These are phyloP conservation scores for Tragulus kanchil DNA, from an alignment of 2,113 vertebrate species.

Conservation along the genomic window DNA sequence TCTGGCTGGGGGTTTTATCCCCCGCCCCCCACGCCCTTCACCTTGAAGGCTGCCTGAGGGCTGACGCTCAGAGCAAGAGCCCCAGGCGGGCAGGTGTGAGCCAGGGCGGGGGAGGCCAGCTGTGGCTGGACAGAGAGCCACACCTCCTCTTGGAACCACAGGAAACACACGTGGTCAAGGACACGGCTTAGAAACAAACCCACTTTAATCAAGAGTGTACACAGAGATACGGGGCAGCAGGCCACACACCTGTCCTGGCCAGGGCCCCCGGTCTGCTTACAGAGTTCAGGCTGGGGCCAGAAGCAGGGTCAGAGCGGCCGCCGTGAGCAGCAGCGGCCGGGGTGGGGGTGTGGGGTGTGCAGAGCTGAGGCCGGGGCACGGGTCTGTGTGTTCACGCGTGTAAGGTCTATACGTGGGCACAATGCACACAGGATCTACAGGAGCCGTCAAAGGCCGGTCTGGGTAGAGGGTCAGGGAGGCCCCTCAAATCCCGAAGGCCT, in stretches of 20 bases:
- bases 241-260: background rate
- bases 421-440: background rate
- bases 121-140: background rate
- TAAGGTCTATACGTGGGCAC: background rate
- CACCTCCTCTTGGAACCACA: background rate
- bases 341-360: background rate
- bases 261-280: background rate
- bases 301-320: background rate
- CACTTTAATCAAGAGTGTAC: conserved; percentile 74
- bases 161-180: background rate
- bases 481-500: background rate
- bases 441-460: background rate
- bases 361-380: background rate
- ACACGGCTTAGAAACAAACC: conserved; percentile 65
- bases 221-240: background rate
- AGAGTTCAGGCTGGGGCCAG: background rate
- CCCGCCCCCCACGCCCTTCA: background rate
- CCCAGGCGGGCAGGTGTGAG: background rate
- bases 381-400: background rate
- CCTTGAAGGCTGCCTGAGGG: background rate
- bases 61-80: fast-evolving
- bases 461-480: no score
- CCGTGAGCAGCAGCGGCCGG: background rate
- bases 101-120: background rate
- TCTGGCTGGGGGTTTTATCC: no score